Evolutionary conservation across 2,888 invertebrate species (phyloP).

Genomic region (Peribatodes rhomboidaria): DNA sequence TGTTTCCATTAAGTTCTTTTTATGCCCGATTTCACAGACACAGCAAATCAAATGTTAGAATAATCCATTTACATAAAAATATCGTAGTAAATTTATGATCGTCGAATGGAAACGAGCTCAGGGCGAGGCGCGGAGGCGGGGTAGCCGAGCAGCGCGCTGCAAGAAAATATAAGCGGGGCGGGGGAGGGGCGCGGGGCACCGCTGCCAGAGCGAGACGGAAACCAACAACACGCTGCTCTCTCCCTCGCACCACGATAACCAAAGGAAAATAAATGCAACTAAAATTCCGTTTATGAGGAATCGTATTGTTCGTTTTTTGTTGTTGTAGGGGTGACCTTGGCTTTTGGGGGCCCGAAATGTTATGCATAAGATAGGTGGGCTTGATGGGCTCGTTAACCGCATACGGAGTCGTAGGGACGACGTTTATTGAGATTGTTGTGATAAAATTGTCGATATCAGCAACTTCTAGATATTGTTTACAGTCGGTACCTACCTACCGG

Average conservation of each 20-base stretch:
- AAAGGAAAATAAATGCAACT: slow-evolving; percentile 78
- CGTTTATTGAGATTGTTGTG: slow-evolving; percentile 8
- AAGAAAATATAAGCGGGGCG: slow-evolving; percentile 74
- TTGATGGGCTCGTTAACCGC: slow-evolving; percentile 32
- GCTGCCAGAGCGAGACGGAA: slow-evolving; percentile 56
- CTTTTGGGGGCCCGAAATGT: slow-evolving; percentile 48
- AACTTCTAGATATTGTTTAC: slow-evolving; percentile 6
- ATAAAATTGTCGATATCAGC: slow-evolving; percentile 8
- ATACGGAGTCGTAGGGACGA: slow-evolving; percentile 21
- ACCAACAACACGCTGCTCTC: slow-evolving; percentile 42
- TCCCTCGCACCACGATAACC: slow-evolving; percentile 65
- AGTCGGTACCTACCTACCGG: not conserved
- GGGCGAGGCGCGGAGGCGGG: slow-evolving; percentile 79
- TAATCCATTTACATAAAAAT: not conserved
- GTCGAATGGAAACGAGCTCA: slow-evolving; percentile 70
- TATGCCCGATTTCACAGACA: no score
- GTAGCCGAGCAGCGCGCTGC: slow-evolving; percentile 71
- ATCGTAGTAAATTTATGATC: slow-evolving; percentile 26
- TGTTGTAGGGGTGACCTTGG: slow-evolving; percentile 68
- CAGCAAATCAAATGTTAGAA: no score
- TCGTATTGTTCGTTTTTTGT: slow-evolving; percentile 58
- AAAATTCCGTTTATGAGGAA: slow-evolving; percentile 70
- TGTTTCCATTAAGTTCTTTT: no score
- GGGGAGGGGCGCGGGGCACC: slow-evolving; percentile 56
- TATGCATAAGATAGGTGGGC: slow-evolving; percentile 30